Percentiles rank a stretch among this genome's conserved stretches.
Evolutionary conservation across 1,140 invertebrate species (phyloP).

Genomic region (Euura saliciscinereae): DNA sequence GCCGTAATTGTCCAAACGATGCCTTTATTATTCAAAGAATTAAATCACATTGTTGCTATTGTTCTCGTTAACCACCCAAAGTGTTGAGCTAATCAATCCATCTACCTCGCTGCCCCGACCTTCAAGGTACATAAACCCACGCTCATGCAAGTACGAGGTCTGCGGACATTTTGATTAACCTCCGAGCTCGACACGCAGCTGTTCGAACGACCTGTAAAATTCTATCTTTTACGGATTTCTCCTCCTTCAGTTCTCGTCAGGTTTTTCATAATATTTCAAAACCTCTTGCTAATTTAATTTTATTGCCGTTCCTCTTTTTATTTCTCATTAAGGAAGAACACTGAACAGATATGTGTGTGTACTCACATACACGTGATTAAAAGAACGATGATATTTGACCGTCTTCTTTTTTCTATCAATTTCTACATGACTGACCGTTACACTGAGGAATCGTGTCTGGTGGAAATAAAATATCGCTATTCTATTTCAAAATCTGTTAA

Average conservation of each 20-base stretch:
- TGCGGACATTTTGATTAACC: no score
- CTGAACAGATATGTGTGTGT: not conserved
- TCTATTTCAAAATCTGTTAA: slow-evolving; percentile 41
- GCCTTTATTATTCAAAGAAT: slow-evolving; percentile 4
- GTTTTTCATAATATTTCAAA: no score
- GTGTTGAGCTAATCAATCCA: not conserved
- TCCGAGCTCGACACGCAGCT: no score
- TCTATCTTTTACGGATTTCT: no score
- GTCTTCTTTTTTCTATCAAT: no score
- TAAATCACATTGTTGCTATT: not conserved
- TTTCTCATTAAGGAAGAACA: not conserved
- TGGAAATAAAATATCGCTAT: not conserved
- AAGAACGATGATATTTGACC: not conserved
- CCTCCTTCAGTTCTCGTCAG: no score
- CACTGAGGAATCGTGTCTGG: not conserved
- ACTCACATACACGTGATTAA: not conserved
- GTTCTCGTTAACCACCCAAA: slow-evolving; percentile 8
- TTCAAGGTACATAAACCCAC: not conserved
- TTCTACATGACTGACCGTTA: no score
- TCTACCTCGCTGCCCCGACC: not conserved
- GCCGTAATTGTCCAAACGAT: not conserved
- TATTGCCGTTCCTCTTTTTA: not conserved
- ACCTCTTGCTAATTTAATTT: not conserved
- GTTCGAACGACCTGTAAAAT: no score
- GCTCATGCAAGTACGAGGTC: no score